phyloP scores from a whole-genome alignment of 1,140 invertebrate genomes.

The Pseudoatta argentina region DNA sequence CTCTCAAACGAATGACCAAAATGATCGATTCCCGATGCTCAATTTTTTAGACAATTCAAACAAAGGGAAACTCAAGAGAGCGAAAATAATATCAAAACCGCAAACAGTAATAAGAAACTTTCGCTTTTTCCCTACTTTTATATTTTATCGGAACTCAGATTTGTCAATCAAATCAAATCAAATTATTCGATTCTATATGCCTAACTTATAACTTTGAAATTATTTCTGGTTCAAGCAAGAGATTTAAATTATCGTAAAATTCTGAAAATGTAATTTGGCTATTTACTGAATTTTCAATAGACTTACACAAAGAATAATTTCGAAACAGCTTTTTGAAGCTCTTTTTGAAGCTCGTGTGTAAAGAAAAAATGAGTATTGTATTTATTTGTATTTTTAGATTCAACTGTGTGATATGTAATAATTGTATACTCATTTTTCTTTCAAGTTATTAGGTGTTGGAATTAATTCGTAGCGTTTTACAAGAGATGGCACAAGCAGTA shows the following conservation, averaged over 20 bases:
- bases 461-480: too few relatives aligned
- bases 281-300: not conserved
- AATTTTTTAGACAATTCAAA: not conserved
- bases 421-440: not conserved
- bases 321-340: not conserved
- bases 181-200: not conserved
- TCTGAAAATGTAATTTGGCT: not conserved
- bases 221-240: not conserved
- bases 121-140: not conserved
- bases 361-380: not conserved
- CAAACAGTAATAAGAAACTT: constrained; percentile 12
- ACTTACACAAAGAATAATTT: not conserved
- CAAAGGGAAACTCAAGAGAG: not conserved
- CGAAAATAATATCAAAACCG: not conserved
- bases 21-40: not conserved
- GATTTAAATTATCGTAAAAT: not conserved
- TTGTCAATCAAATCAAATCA: not conserved
- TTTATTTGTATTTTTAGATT: not conserved
- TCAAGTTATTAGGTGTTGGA: too few relatives aligned
- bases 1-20: not conserved
- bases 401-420: not conserved
- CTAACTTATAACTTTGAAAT: not conserved
- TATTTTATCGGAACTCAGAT: not conserved
- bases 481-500: too few relatives aligned
- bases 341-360: not conserved